Conservation (phyloP, 1,140 invertebrate species). For the Schlechtendalia chinensis region DNA sequence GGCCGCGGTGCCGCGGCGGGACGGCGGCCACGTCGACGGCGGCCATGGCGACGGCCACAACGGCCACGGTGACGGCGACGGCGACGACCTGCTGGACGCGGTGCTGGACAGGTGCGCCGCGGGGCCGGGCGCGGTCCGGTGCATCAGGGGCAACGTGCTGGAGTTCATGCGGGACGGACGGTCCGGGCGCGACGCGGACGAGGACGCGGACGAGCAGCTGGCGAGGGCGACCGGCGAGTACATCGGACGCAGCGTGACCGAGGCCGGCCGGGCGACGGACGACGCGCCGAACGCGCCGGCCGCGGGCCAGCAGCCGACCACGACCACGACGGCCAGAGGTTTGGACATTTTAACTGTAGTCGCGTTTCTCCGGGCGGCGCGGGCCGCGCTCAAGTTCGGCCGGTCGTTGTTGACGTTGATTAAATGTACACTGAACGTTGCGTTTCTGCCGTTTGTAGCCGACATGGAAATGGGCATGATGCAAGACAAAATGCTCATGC, state of each 20-base stretch:
- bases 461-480: conserved; percentile 58
- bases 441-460: conserved; percentile 43
- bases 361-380: not conserved
- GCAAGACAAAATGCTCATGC: conserved; percentile 79
- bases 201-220: not conserved
- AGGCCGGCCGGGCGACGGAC: conserved; percentile 60
- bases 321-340: conserved; percentile 43
- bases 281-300: too few species aligned
- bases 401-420: not conserved
- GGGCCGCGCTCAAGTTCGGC: not conserved
- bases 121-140: conserved; percentile 61
- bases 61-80: not conserved
- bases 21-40: not conserved
- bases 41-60: too few species aligned
- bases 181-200: not conserved
- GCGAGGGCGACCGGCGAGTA: not conserved
- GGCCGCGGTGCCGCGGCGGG: not conserved
- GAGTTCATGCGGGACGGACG: conserved; percentile 64
- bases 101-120: conserved; percentile 29
- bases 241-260: not conserved
- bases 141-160: conserved; percentile 71
- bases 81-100: conserved; percentile 25
- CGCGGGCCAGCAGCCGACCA: too few species aligned
- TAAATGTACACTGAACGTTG: conserved; percentile 20
- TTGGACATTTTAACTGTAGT: conserved; percentile 22